phyloP scores from a whole-genome alignment of 2,888 invertebrate genomes.

The Macrosiphum euphorbiae region DNA sequence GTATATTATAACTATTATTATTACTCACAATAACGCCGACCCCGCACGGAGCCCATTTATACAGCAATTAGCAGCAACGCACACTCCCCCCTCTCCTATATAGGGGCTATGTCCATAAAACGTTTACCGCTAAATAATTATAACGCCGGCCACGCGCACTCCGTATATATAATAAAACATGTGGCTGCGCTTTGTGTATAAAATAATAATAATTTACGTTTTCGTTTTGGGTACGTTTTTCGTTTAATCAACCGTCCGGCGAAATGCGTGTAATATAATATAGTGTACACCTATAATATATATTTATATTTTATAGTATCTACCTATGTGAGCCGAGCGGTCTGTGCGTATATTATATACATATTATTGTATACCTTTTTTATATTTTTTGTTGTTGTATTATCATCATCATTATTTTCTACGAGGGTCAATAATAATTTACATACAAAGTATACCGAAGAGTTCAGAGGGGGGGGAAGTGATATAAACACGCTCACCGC shows the following conservation, averaged over 20 bases:
- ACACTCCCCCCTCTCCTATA: too few relatives aligned
- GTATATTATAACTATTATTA: not conserved
- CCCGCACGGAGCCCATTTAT: not conserved
- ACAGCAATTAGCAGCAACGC: not conserved
- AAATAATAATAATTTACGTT: not conserved
- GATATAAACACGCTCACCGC: slow-evolving; percentile 29
- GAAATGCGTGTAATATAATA: not conserved
- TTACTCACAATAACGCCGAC: not conserved
- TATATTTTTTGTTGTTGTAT: not conserved
- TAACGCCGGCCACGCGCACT: not conserved
- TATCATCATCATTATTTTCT: not conserved
- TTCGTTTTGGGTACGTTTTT: not conserved
- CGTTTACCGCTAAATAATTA: slow-evolving; percentile 5
- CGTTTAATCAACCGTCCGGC: not conserved
- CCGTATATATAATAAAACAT: not conserved
- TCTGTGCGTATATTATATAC: not conserved
- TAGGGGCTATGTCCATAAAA: not conserved
- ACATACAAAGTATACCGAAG: slow-evolving; percentile 1
- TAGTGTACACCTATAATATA: not conserved
- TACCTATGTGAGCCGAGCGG: not conserved
- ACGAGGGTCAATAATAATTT: slow-evolving; percentile 47
- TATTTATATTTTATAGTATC: not conserved
- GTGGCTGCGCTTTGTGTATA: not conserved
- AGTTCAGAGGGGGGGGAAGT: not conserved
- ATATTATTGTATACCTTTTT: not conserved